These are phyloP conservation scores for Diglossa cyanea DNA, from an alignment of 2,797 vertebrate genomes.

Conservation along the genomic window DNA sequence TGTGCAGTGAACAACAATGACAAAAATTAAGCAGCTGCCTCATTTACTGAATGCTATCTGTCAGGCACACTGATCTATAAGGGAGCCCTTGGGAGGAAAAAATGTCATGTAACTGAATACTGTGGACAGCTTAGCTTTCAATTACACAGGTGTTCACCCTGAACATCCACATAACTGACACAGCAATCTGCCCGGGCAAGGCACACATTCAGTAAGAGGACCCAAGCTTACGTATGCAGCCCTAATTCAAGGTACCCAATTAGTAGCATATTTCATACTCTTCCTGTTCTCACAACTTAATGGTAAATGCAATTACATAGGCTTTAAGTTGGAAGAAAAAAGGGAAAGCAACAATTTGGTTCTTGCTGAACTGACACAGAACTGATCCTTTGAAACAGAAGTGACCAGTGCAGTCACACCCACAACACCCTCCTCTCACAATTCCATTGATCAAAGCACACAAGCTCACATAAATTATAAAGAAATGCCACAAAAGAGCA, in stretches of 20 bases:
- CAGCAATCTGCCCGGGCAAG: not conserved
- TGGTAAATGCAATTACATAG: not conserved
- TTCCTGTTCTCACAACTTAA: not conserved
- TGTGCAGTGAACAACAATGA: conserved; percentile 8
- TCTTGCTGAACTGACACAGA: not conserved
- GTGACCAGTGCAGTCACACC: not conserved
- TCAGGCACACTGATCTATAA: not conserved
- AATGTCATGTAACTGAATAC: conserved; percentile 53
- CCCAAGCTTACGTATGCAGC: not conserved
- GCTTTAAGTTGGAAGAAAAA: not conserved
- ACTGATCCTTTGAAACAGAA: not conserved
- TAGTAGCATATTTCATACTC: not conserved
- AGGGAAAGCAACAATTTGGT: not conserved
- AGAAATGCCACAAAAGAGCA: not conserved
- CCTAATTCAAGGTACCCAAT: not conserved
- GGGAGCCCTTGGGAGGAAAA: not conserved
- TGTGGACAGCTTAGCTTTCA: not conserved
- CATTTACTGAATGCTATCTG: conserved; percentile 14
- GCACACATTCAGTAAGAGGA: not conserved
- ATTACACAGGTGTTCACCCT: conserved; percentile 4
- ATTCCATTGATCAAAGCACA: not conserved
- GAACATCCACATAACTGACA: not conserved
- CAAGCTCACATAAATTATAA: not conserved
- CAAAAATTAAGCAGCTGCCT: conserved; percentile 62
- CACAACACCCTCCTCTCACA: not conserved